phyloP scores from a whole-genome alignment of 2,113 vertebrate genomes.

The Herpailurus yagouaroundi region DNA sequence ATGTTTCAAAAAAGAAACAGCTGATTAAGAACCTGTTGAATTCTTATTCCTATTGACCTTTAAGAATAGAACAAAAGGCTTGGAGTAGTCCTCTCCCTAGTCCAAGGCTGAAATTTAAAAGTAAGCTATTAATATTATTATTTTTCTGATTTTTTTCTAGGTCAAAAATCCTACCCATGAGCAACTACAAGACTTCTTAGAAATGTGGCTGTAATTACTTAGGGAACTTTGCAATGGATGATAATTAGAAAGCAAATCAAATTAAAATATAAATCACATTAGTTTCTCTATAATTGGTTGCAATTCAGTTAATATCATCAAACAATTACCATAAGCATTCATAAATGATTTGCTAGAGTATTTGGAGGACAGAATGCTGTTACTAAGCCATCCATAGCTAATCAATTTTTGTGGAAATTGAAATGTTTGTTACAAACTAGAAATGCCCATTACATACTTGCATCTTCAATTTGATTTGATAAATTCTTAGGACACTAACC shows the following conservation, averaged over 20 bases:
- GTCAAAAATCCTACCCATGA: background rate
- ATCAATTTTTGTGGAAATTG: constrained; percentile 62
- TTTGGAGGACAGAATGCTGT: background rate
- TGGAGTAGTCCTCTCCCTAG: background rate
- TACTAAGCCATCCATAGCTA: constrained; percentile 24
- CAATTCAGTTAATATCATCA: constrained; percentile 58
- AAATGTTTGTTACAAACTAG: constrained; percentile 54
- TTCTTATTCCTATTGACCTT: background rate
- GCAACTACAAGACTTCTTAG: background rate
- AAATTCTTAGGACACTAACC: background rate
- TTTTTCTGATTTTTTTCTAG: background rate
- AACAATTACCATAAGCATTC: constrained; percentile 48
- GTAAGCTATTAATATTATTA: constrained; percentile 5
- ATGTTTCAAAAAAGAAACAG: background rate
- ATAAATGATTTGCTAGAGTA: constrained; percentile 43
- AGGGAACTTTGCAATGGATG: constrained; percentile 19
- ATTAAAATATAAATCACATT: constrained; percentile 45
- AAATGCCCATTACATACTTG: constrained; percentile 39
- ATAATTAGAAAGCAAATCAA: constrained; percentile 60
- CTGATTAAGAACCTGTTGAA: background rate
- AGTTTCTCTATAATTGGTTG: constrained; percentile 45
- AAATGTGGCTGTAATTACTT: background rate
- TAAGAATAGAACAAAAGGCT: background rate
- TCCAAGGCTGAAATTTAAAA: background rate
- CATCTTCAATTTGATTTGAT: constrained; percentile 40